Percentiles rank a stretch among this genome's conserved stretches.
Conservation (phyloP, 2,113 vertebrate species). For the Corydoras sp. region DNA sequence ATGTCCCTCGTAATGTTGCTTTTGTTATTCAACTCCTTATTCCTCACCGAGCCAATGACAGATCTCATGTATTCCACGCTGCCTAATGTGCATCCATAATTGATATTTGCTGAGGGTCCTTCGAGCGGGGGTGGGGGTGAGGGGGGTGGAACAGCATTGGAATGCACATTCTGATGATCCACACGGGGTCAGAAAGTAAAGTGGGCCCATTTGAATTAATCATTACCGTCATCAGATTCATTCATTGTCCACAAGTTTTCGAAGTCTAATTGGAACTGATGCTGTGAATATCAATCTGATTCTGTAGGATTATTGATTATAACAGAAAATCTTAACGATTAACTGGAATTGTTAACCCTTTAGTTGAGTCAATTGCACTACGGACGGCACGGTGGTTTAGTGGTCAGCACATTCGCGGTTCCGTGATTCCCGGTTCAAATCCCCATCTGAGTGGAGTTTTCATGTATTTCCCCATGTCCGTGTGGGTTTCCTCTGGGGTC, state of each 20-base stretch:
- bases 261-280: neutral
- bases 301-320: too few relatives aligned
- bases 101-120: constrained; percentile 47
- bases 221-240: neutral
- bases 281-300: neutral
- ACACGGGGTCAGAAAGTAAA: constrained; percentile 4
- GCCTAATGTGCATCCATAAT: constrained; percentile 50
- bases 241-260: neutral
- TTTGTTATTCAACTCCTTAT: constrained; percentile 44
- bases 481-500: too few relatives aligned
- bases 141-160: constrained; percentile 28
- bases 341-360: too few relatives aligned
- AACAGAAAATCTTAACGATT: neutral
- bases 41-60: constrained; percentile 23
- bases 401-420: too few relatives aligned
- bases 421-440: too few relatives aligned
- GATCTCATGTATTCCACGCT: constrained; percentile 32
- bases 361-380: too few relatives aligned
- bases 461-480: too few relatives aligned
- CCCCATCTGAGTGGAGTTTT: too few relatives aligned
- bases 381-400: too few relatives aligned
- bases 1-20: constrained; percentile 34
- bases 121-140: neutral
- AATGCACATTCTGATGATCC: constrained; percentile 42
- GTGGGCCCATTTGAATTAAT: neutral